Evolutionary conservation across 2,888 invertebrate genomes (phyloP), one percentile per base, ranked within the genome.

Genomic region (Drosophila mercatorum): DNA sequence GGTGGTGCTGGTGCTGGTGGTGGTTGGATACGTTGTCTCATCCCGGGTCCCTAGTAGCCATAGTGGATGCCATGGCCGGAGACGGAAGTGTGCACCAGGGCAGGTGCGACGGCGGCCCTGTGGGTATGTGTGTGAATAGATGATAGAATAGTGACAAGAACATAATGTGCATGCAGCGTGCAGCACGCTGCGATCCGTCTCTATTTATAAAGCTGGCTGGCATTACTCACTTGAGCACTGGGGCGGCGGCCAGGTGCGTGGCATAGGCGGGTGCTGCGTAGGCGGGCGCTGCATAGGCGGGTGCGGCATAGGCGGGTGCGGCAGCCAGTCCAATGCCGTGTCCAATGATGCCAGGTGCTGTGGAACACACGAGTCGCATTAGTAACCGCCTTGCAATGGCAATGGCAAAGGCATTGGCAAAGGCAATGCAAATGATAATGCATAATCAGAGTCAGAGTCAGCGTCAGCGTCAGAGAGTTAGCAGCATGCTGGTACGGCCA

Each of bases 11-110:
- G 46, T 51, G 34, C 34, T 10, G 52, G 22, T 10, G 52, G 10
- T 58, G 36, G 38, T n/a, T 34, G 52, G 55, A 41, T 47, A 41
- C 46, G 44, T 17, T 41, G 57, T 41, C 14, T 55, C 43, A 26
- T 51, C 41, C 41, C 22, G 38, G 8, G 26, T 52, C 59, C 60
- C 83, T 92, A 92, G 80, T 93, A 93, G 68, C 91, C 93, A 84
- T 92, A 92, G 71, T 92, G 93, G 28, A 92, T 85, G 75, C 93
- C 93, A 84, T 92, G 93, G 66, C 92, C 93, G 47, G 91, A 90
- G 76, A 92, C 91, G 66, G 93, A 91, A 86, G 93, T 90, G 80
- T 93, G 92, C 74, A 92, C 92, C 74, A 92, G 77, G 51, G 92
- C 92, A 68, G 93, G 92, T 43, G 92, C 90, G 74, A 91, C 85